These are phyloP conservation scores for Hyperopisus bebe DNA, from an alignment of 2,113 vertebrate species.

Conservation along the genomic window DNA sequence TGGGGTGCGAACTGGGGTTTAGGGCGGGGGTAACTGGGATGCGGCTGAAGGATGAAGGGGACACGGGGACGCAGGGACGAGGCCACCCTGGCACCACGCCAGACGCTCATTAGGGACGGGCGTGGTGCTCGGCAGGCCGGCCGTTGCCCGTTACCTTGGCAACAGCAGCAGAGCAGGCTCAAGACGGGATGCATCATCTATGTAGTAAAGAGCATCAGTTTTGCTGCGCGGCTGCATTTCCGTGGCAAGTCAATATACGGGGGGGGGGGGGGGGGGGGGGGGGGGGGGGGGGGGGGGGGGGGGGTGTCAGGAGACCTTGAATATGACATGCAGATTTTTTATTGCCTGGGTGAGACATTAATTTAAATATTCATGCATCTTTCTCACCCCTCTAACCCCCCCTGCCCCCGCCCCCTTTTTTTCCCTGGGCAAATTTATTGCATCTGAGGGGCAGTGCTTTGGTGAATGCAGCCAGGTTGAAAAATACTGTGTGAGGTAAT, in stretches of 20 bases:
- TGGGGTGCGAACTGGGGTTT: not conserved
- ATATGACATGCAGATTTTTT: conserved; percentile 56
- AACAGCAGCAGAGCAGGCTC: conserved; percentile 52
- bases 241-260: conserved; percentile 23
- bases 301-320: conserved; percentile 45
- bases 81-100: conserved; percentile 57
- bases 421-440: conserved; percentile 24
- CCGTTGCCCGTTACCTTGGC: conserved; percentile 54
- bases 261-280: conserved; percentile 25
- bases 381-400: conserved; percentile 26
- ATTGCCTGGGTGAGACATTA: conserved; percentile 52
- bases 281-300: conserved; percentile 21
- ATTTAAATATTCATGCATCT: conserved; percentile 64
- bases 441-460: conserved; percentile 22
- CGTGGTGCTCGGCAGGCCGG: conserved; percentile 24
- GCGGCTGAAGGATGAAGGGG: not conserved
- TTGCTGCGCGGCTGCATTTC: conserved; percentile 25
- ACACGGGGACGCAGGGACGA: not conserved
- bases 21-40: not conserved
- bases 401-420: not conserved
- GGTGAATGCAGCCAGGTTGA: conserved; percentile 6
- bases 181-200: conserved; percentile 45
- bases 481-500: conserved; percentile 15
- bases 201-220: conserved; percentile 20
- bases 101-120: conserved; percentile 37